Evolutionary conservation across 2,888 invertebrate species (phyloP).

Genomic region (Tenthredo scrophulariae): DNA sequence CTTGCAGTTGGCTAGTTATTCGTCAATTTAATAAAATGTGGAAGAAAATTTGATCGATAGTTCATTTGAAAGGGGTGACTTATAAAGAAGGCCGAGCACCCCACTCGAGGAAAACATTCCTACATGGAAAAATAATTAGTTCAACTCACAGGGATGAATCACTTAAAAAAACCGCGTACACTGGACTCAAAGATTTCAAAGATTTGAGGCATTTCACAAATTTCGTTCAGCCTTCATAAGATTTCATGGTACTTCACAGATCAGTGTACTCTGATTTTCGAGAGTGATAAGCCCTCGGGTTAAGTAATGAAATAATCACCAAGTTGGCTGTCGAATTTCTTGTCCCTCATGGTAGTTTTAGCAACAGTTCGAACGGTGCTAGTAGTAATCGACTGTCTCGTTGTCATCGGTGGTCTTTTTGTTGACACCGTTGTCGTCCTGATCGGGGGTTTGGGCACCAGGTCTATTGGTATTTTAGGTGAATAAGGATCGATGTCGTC

Average conservation of each 20-base stretch:
- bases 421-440: constrained; percentile 44
- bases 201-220: background rate
- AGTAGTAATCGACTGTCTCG: background rate
- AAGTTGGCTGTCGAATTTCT: background rate
- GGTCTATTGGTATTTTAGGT: background rate
- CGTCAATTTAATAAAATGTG: background rate
- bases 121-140: background rate
- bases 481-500: constrained; percentile 67
- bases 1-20: background rate
- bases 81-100: background rate
- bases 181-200: background rate
- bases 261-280: background rate
- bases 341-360: background rate
- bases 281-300: background rate
- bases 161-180: background rate
- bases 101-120: background rate
- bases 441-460: constrained; percentile 44
- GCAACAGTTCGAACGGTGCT: background rate
- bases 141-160: background rate
- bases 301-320: background rate
- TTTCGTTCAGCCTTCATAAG: background rate
- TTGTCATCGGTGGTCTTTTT: constrained; percentile 33
- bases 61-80: background rate
- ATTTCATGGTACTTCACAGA: background rate
- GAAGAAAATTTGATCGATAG: background rate